Evolutionary conservation across 2,113 vertebrate genomes (phyloP).

Genomic region (Microcebus lehilahytsara): DNA sequence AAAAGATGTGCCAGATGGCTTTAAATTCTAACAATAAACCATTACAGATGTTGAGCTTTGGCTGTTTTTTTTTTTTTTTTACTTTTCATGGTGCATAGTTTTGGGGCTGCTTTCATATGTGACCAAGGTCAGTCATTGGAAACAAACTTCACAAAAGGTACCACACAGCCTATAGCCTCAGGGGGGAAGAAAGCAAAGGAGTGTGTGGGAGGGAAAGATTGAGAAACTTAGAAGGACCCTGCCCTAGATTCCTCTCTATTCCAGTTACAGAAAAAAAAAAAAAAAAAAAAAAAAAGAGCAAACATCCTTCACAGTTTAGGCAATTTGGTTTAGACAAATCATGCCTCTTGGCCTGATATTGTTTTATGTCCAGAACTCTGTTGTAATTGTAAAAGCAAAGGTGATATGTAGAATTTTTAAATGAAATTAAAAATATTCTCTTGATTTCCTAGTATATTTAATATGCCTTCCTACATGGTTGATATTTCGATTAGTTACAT

Average conservation of each 20-base stretch:
- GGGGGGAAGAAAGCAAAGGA: not conserved
- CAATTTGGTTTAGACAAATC: not conserved
- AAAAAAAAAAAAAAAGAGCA: not conserved
- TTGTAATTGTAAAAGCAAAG: constrained; percentile 18
- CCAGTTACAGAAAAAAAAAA: not conserved
- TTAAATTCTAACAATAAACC: constrained; percentile 37
- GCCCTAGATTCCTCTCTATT: not conserved
- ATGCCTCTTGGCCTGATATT: not conserved
- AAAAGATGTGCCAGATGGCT: not conserved
- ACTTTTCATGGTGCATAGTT: not conserved
- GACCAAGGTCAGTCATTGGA: constrained; percentile 1
- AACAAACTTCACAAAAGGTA: not conserved
- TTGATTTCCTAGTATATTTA: not conserved
- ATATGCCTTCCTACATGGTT: not conserved
- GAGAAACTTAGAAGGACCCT: not conserved
- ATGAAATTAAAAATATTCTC: not conserved
- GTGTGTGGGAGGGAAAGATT: not conserved
- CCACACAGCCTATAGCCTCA: not conserved
- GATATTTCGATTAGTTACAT: not conserved
- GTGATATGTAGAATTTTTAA: not conserved
- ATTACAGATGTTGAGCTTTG: not conserved
- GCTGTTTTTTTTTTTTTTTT: not conserved
- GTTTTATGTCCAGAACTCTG: not conserved
- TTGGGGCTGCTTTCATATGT: not conserved
- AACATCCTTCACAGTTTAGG: not conserved